A percentile compares a stretch with the other conserved stretches of the same genome.
phyloP scores from a whole-genome alignment of 1,140 invertebrate genomes.

The Aphidius gifuensis region DNA sequence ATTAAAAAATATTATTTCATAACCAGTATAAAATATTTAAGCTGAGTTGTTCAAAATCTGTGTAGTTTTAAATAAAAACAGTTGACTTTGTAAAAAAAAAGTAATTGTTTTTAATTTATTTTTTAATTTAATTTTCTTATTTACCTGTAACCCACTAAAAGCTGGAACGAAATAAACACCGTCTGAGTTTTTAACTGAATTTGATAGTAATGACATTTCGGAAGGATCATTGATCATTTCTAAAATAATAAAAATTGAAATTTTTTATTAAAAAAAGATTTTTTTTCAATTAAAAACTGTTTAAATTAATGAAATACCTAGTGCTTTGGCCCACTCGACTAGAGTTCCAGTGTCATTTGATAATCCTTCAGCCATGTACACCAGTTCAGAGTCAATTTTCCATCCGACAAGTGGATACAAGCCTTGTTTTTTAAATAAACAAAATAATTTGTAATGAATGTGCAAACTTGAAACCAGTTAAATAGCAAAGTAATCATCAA shows the following conservation, averaged over 20 bases:
- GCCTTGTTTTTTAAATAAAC: conserved; percentile 50
- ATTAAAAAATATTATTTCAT: no score
- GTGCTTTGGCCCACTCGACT: conserved; percentile 80
- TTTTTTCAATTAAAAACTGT: neutral
- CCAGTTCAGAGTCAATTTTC: conserved; percentile 68
- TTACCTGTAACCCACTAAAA: conserved; percentile 85
- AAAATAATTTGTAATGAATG: neutral
- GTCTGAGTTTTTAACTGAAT: conserved; percentile 69
- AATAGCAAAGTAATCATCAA: no score
- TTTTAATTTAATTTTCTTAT: conserved; percentile 24
- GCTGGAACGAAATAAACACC: conserved; percentile 90
- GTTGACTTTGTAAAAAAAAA: neutral
- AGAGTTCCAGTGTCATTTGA: conserved; percentile 83
- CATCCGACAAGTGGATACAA: conserved; percentile 91
- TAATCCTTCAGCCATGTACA: conserved; percentile 80
- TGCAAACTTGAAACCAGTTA: no score
- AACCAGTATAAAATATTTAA: no score
- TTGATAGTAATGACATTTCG: conserved; percentile 70
- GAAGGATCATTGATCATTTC: conserved; percentile 68
- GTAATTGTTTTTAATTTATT: neutral
- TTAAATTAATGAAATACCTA: conserved; percentile 59
- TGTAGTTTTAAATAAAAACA: no score
- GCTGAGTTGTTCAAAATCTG: no score
- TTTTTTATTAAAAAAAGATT: conserved; percentile 3
- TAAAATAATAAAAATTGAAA: conserved; percentile 42